Evolutionary conservation across 2,113 vertebrate genomes (phyloP), one percentile per base, ranked within the genome.

Genomic region (Spermophilus dauricus): DNA sequence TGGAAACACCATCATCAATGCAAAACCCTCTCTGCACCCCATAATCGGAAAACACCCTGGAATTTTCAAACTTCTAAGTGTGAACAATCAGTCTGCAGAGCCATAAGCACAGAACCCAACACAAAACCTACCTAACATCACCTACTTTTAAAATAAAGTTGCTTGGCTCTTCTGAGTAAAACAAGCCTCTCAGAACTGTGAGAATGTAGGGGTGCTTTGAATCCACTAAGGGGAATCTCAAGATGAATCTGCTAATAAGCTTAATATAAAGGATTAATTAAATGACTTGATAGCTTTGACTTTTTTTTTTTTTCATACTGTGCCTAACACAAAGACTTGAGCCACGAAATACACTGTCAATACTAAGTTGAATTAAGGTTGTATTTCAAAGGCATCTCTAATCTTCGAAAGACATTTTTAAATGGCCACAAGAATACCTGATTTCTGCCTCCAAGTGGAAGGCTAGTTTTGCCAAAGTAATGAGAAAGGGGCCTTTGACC

Each of bases 371-470:
- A 95, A 53, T 42, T 61, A 63, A 67, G 37, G 8, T 72, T 86
- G 72, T 32, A 69, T 95, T 94, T 77, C 34, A 77, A 86, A 96
- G 53, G 32, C 58, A 53, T 92, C 58, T 86, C 28, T 39, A 65
- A 67, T 81, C 26, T 67, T 20, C 85, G 51, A 53, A 88, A 95
- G 58, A 85, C 45, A 51, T 91, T 95, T 97, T 80, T 18, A 95
- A 96, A 95, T 24, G 48, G 42, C 0, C 20, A 20, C 56, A 75
- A 72, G 5, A 39, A 34, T 56, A 73, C 39, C 34, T 37, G 32
- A 37, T 96, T 80, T 95, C 34, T 22, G 2, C 12, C 13, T 95
- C 12, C 28, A 70, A 32, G 10, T 51, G 28, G 70, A 90, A 16
- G 32, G 18, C 48, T 45, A 63, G 0, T 94, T 83, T 81, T 82